Evolutionary conservation across 2,797 vertebrate genomes (phyloP), one percentile per base, ranked within the genome.

Genomic region (Muscicapa striata): DNA sequence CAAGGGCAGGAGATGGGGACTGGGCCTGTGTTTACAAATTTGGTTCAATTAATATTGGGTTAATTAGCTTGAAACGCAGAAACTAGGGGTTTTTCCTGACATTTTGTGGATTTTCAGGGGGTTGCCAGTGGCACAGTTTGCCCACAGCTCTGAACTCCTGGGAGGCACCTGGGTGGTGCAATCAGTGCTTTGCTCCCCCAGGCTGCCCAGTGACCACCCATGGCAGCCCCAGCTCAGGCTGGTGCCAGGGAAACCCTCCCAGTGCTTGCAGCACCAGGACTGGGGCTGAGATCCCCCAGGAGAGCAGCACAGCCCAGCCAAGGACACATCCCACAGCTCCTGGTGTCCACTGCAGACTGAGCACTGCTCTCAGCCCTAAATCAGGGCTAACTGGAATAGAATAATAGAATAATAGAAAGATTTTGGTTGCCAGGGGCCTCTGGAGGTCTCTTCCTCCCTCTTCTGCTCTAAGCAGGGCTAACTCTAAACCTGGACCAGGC

Each of bases 281-380:
- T 41, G 67, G 30, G 26, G 12, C 15, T 6, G 7, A 45, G 46
- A 36, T 27, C 27, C 18, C 24, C 17, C 15, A 14, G 45, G 12
- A 40, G 58, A 34, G 45, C 26, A 57, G 54, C 43, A 43, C 43
- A 43, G 9, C 43, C 43, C 43, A 43, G 41, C 61, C 63, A 32
- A 34, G 45, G 18, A 17, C 51, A 41, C 4, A 15, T 11, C 49
- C 27, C 24, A 17, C 0, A 1, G 48, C 38, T 59, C 23, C 43
- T 64, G 0, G 0, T 36, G 20, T 54, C 26, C 36, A 6, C 34
- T 11, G 13, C 41, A 18, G 13, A 6, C 19, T 8, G 49, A 4
- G 15, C 5, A 4, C 24, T 41, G 72, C 59, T 68, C 41, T 8
- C 52, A 74, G 74, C 38, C 48, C 57, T 11, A 8, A 34, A 34